phyloP scores from a whole-genome alignment of 2,888 invertebrate genomes.

The Ormyrus pomaceus region DNA sequence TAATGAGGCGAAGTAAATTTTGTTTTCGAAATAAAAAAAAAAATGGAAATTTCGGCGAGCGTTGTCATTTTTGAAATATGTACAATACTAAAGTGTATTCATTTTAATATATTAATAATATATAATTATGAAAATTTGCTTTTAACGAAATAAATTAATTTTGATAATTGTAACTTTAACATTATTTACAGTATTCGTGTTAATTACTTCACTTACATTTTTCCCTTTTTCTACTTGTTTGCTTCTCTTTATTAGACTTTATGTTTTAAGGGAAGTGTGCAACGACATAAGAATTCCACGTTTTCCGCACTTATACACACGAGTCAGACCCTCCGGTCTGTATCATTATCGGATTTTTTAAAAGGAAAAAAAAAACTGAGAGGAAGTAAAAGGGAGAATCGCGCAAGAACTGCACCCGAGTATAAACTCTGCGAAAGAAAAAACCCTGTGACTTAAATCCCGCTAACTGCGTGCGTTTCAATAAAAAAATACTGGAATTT shows the following conservation, averaged over 20 bases:
- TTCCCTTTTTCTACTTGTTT: conserved; percentile 3
- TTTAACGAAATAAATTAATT: neutral
- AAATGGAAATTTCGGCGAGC: no score
- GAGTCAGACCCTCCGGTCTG: neutral
- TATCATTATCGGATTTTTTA: conserved; percentile 41
- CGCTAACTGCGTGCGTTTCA: no score
- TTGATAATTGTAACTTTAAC: neutral
- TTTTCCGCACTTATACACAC: conserved; percentile 15
- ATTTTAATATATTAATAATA: no score
- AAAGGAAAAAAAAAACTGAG: neutral
- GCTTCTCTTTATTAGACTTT: conserved; percentile 27
- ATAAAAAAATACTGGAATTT: neutral
- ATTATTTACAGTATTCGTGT: neutral
- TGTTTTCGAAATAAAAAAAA: no score
- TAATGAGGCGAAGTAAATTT: neutral
- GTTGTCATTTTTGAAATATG: no score
- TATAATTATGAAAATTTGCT: neutral
- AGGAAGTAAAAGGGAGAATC: conserved; percentile 9
- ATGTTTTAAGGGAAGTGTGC: conserved; percentile 34
- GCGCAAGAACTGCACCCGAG: conserved; percentile 10
- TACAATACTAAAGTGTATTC: no score
- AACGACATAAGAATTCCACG: conserved; percentile 21
- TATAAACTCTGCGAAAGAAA: conserved; percentile 8
- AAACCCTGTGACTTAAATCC: neutral
- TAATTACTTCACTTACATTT: neutral